Percentiles rank a stretch among this genome's conserved stretches.
Evolutionary conservation across 2,113 vertebrate genomes (phyloP).

Genomic region (Alosa alosa): DNA sequence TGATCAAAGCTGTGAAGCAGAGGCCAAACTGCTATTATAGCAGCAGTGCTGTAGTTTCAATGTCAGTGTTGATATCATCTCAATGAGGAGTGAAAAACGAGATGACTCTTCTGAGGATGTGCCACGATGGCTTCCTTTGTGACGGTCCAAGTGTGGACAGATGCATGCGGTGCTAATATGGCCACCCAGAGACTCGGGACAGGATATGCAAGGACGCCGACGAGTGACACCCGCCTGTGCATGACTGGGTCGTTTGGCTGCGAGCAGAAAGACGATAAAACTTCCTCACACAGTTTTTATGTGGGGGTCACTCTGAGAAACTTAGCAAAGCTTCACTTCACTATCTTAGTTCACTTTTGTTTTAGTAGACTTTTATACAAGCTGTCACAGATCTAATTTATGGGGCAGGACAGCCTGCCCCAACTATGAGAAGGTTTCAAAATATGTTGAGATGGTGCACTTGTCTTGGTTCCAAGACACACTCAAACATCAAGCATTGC

Average conservation of each 20-base stretch:
- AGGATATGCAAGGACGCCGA: slow-evolving; percentile 5
- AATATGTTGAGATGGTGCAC: background rate
- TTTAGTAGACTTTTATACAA: background rate
- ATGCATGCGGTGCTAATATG: slow-evolving; percentile 30
- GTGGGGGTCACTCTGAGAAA: background rate
- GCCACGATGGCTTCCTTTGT: slow-evolving; percentile 26
- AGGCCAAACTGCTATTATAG: background rate
- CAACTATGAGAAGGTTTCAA: background rate
- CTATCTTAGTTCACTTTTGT: background rate
- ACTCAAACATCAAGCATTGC: background rate
- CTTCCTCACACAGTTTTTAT: background rate
- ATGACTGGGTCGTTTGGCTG: background rate
- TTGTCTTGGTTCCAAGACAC: background rate
- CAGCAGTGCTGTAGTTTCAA: background rate
- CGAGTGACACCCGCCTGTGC: slow-evolving; percentile 10
- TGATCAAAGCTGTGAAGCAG: background rate
- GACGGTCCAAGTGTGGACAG: slow-evolving; percentile 9
- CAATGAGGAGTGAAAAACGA: background rate
- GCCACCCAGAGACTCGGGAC: slow-evolving; percentile 27
- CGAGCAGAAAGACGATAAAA: background rate
- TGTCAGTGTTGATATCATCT: slow-evolving; percentile 3
- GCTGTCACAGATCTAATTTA: background rate
- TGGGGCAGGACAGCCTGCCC: background rate
- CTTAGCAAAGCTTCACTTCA: background rate
- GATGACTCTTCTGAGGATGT: background rate